A percentile compares a stretch with the other conserved stretches of the same genome.
Evolutionary conservation across 2,888 invertebrate genomes (phyloP).

Genomic region (Julus scanicus): DNA sequence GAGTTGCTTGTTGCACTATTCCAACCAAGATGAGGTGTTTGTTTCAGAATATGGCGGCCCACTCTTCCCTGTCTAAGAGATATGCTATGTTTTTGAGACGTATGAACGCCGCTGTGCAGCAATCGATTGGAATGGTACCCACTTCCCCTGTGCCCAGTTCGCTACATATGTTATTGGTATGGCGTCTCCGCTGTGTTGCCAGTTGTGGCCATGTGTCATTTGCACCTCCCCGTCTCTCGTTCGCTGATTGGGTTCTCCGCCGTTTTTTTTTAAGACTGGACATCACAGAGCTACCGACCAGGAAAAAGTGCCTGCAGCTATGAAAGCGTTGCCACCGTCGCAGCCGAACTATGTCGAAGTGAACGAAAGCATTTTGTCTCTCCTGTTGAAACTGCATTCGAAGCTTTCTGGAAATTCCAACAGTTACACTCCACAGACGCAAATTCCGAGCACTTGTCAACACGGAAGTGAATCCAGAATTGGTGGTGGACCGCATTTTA

Average conservation of each 20-base stretch:
- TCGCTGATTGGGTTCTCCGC: background rate
- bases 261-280: conserved; percentile 11
- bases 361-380: conserved; percentile 81
- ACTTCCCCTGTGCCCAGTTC: conserved; percentile 44
- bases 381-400: conserved; percentile 88
- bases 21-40: conserved; percentile 47
- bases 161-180: conserved; percentile 48
- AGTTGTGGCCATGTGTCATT: conserved; percentile 12
- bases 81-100: conserved; percentile 37
- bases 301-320: conserved; percentile 47
- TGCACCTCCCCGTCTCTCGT: too few relatives aligned
- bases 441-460: conserved; percentile 56
- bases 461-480: conserved; percentile 66
- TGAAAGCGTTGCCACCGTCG: conserved; percentile 55
- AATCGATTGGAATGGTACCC: conserved; percentile 49
- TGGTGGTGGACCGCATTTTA: conserved; percentile 90
- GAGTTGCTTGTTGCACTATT: conserved; percentile 6
- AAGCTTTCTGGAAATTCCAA: conserved; percentile 85
- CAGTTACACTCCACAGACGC: conserved; percentile 73
- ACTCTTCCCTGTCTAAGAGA: conserved; percentile 41
- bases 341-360: conserved; percentile 59
- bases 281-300: background rate
- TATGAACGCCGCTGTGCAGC: conserved; percentile 43
- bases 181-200: background rate
- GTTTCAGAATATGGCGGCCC: conserved; percentile 23